Percentiles rank a stretch among this genome's conserved stretches.
These are phyloP conservation scores for Haliclona indistincta DNA, from an alignment of 37 sponge, comb jelly and placozoan genomes.

Conservation along the genomic window DNA sequence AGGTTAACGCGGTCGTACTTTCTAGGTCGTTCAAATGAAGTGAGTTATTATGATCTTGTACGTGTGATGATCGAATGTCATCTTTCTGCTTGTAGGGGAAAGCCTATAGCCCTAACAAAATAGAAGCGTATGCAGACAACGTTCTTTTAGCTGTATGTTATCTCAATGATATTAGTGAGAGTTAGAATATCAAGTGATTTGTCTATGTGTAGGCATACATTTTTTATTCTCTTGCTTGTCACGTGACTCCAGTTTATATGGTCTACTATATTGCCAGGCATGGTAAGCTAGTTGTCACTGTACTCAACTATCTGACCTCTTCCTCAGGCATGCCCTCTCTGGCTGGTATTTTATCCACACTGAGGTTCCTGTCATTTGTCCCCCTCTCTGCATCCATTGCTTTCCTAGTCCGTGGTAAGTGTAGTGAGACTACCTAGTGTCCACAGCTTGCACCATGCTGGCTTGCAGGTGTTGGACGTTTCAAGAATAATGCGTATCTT, in stretches of 20 bases:
- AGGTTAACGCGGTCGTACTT: conserved; percentile 24
- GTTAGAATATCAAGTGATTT: not conserved
- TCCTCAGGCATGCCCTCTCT: conserved; percentile 48
- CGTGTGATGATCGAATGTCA: not conserved
- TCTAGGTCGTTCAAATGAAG: conserved; percentile 13
- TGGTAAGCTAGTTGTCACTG: conserved; percentile 33
- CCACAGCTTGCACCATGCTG: not conserved
- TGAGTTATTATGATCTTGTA: not conserved
- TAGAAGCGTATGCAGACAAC: conserved; percentile 68
- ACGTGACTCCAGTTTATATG: conserved; percentile 61
- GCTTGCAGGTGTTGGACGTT: conserved; percentile 53
- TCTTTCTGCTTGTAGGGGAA: conserved; percentile 32
- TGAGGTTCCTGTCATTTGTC: conserved; percentile 29
- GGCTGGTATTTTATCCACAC: conserved; percentile 33
- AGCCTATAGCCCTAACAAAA: conserved; percentile 49
- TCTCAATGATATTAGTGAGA: no score
- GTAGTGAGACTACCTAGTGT: not conserved
- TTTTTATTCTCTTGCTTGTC: conserved; percentile 46
- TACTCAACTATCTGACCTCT: not conserved
- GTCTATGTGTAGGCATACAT: conserved; percentile 45
- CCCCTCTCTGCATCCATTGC: conserved; percentile 55
- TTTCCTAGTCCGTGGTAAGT: conserved; percentile 59
- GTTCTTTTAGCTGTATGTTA: conserved; percentile 58
- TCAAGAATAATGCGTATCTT: conserved; percentile 27
- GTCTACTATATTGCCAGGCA: conserved; percentile 56